These are phyloP conservation scores for Mormyrops attenuatus DNA, from an alignment of 2,797 vertebrate species.

Conservation along the genomic window DNA sequence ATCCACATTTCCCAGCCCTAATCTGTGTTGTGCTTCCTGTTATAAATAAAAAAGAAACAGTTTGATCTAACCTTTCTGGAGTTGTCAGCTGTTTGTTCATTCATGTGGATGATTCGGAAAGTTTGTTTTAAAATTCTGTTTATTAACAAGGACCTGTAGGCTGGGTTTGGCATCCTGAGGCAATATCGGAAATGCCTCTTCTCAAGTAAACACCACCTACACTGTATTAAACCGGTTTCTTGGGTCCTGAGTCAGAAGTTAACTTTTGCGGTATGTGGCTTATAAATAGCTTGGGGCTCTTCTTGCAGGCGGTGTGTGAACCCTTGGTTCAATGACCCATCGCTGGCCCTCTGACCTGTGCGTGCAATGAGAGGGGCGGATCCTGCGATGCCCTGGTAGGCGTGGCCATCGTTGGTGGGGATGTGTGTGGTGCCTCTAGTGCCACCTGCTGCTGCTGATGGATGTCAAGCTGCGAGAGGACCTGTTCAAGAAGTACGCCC, in stretches of 20 bases:
- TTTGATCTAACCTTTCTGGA: background rate
- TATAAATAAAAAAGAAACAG: background rate
- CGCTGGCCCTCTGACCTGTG: background rate
- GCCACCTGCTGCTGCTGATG: conserved; percentile 67
- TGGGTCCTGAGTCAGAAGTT: background rate
- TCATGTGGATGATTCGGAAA: background rate
- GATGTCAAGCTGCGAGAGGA: conserved; percentile 97
- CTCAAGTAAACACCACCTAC: background rate
- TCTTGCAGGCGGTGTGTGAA: conserved; percentile 20
- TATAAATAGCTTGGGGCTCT: background rate
- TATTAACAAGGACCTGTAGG: background rate
- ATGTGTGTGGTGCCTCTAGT: conserved; percentile 40
- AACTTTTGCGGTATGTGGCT: background rate
- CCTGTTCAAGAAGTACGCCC: conserved; percentile 91
- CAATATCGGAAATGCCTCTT: background rate
- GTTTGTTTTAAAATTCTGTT: background rate
- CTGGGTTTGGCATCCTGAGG: background rate
- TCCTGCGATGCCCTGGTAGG: conserved; percentile 48
- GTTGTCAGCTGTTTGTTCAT: background rate
- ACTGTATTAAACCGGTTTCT: background rate
- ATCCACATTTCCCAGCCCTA: background rate
- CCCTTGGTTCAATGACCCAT: background rate
- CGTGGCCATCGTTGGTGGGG: conserved; percentile 33
- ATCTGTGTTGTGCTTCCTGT: background rate
- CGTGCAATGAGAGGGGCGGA: conserved; percentile 39